Conservation (phyloP, 2,797 vertebrate genomes). For the Trachurus trachurus region DNA sequence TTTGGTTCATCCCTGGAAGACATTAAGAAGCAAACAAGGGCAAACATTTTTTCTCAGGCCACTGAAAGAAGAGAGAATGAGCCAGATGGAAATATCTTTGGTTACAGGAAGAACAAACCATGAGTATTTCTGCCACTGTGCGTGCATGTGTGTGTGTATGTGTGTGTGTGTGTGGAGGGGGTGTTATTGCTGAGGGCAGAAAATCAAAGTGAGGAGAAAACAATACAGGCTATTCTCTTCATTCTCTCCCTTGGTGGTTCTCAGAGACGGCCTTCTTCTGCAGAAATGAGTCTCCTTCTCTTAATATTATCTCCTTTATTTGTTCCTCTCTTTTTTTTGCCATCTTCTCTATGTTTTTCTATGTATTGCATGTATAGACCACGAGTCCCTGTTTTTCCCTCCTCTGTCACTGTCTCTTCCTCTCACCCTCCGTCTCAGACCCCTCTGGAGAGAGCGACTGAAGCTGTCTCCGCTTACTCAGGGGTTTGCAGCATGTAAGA, state of each 20-base stretch:
- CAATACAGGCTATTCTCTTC: constrained; percentile 70
- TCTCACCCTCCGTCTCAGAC: constrained; percentile 17
- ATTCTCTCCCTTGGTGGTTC: constrained; percentile 59
- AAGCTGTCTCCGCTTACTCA: constrained; percentile 55
- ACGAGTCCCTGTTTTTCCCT: constrained; percentile 29
- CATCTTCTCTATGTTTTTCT: neutral
- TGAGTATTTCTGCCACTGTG: constrained; percentile 24
- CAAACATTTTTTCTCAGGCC: constrained; percentile 25
- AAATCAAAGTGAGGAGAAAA: constrained; percentile 77
- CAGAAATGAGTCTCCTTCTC: constrained; percentile 25
- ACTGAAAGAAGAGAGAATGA: constrained; percentile 37
- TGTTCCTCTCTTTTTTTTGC: constrained; percentile 4
- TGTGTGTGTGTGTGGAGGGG: constrained; percentile 2
- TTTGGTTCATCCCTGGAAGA: constrained; percentile 43
- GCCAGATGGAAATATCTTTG: constrained; percentile 50
- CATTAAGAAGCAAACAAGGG: constrained; percentile 27
- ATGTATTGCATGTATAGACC: neutral
- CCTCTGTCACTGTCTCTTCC: constrained; percentile 14
- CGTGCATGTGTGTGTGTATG: constrained; percentile 10
- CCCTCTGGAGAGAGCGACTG: constrained; percentile 44
- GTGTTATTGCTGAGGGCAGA: constrained; percentile 72
- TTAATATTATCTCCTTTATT: constrained; percentile 41
- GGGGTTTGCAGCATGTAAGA: constrained; percentile 55
- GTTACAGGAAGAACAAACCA: constrained; percentile 56
- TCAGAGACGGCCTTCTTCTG: constrained; percentile 48